Evolutionary conservation across 1,140 invertebrate species (phyloP).

Genomic region (Sitobion miscanthi): DNA sequence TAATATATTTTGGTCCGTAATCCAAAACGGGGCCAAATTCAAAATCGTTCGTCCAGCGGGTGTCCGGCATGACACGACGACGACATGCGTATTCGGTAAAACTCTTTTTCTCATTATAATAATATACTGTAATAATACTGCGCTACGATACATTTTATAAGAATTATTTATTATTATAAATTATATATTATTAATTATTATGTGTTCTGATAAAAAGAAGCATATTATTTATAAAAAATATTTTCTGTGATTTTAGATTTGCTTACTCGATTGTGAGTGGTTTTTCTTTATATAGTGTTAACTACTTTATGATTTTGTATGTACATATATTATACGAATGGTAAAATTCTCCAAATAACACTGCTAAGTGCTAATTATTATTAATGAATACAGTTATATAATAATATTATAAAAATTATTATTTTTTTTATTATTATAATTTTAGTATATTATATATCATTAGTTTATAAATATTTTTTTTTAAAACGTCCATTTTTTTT

Average conservation of each 20-base stretch:
- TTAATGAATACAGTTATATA: slow-evolving; percentile 15
- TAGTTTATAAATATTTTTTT: slow-evolving; percentile 22
- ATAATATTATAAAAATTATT: slow-evolving; percentile 20
- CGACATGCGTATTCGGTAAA: not conserved
- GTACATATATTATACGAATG: not conserved
- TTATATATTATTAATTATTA: slow-evolving; percentile 13
- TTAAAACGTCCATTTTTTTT: slow-evolving; percentile 38
- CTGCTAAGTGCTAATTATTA: slow-evolving; percentile 24
- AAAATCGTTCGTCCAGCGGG: not conserved
- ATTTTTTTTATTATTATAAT: slow-evolving; percentile 13
- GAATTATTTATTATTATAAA: slow-evolving; percentile 17
- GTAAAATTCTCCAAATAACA: not conserved
- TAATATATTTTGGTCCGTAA: not conserved
- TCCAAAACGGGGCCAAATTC: not conserved
- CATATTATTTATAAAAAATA: slow-evolving; percentile 43
- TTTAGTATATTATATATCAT: slow-evolving; percentile 20
- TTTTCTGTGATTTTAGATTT: slow-evolving; percentile 54
- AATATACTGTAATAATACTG: not conserved
- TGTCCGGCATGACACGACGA: not conserved
- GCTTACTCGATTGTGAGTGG: not conserved
- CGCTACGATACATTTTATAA: not conserved
- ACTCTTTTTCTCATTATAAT: not conserved
- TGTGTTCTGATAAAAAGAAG: not conserved
- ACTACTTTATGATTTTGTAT: not conserved
- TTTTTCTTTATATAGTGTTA: not conserved